Percentiles rank a stretch among this genome's conserved stretches.
Evolutionary conservation across 2,888 invertebrate species (phyloP).

Genomic region (Lochmaea capreae): DNA sequence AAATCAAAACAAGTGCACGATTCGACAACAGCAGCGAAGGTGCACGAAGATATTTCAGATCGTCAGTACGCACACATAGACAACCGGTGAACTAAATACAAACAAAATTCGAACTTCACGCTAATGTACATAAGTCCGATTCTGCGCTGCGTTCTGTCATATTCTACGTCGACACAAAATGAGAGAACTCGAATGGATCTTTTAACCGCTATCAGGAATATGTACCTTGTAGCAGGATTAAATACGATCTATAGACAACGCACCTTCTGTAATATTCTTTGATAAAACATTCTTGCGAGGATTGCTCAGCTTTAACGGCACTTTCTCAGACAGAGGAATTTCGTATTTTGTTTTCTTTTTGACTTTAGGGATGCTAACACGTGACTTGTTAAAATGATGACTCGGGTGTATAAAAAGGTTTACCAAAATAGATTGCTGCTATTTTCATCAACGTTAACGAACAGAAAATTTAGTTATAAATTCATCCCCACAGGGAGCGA

Average conservation of each 20-base stretch:
- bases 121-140: conserved; percentile 10
- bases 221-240: conserved; percentile 20
- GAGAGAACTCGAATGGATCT: conserved; percentile 5
- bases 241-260: conserved; percentile 14
- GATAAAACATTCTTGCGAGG: not conserved
- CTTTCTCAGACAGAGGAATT: conserved; percentile 5
- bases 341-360: conserved; percentile 14
- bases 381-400: not conserved
- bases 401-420: conserved; percentile 7
- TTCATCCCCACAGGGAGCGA: conserved; percentile 9
- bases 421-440: conserved; percentile 22
- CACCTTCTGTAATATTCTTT: conserved; percentile 11
- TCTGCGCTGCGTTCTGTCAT: conserved; percentile 6
- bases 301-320: not conserved
- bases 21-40: conserved; percentile 39
- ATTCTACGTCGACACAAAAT: not conserved
- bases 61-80: conserved; percentile 11
- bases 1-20: conserved; percentile 43
- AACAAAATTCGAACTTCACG: conserved; percentile 14
- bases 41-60: conserved; percentile 38
- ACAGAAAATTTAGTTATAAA: not conserved
- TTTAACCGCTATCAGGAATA: conserved; percentile 19
- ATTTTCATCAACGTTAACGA: conserved; percentile 11
- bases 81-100: not conserved
- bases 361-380: conserved; percentile 13